Conservation (phyloP, 2,888 invertebrate genomes). For the Allophyes oxyacanthae region DNA sequence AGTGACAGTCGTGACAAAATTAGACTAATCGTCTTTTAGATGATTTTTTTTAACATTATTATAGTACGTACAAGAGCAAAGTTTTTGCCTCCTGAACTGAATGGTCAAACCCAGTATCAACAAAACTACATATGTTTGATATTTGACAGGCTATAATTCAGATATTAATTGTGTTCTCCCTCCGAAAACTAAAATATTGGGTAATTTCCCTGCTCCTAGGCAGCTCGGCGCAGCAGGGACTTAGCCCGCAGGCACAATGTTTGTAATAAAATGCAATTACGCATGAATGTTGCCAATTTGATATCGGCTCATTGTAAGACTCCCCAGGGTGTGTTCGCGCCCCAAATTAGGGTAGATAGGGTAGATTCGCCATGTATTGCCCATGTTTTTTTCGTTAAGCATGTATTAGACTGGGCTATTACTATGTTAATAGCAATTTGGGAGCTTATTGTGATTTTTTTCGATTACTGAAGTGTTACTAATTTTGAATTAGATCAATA, state of each 20-base stretch:
- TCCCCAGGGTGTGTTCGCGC: slow-evolving; percentile 64
- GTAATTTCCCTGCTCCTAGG: slow-evolving; percentile 47
- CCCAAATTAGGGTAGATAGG: slow-evolving; percentile 58
- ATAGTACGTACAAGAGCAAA: no score
- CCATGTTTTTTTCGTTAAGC: slow-evolving; percentile 47
- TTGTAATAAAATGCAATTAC: slow-evolving; percentile 72
- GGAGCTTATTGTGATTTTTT: slow-evolving; percentile 30
- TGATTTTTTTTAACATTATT: no score
- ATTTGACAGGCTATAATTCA: slow-evolving; percentile 51
- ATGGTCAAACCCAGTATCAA: slow-evolving; percentile 15
- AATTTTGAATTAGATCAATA: slow-evolving; percentile 38
- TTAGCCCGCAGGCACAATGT: slow-evolving; percentile 59
- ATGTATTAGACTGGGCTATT: slow-evolving; percentile 44
- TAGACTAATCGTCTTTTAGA: no score
- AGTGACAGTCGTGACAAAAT: no score
- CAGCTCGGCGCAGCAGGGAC: slow-evolving; percentile 40
- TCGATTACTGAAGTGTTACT: slow-evolving; percentile 27
- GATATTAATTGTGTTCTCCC: slow-evolving; percentile 36
- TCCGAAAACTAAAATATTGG: slow-evolving; percentile 40
- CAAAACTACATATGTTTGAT: slow-evolving; percentile 28
- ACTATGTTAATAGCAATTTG: slow-evolving; percentile 43
- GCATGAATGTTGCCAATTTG: slow-evolving; percentile 78
- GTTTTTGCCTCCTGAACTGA: slow-evolving; percentile 5
- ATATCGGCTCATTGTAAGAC: slow-evolving; percentile 70
- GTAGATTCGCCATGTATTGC: slow-evolving; percentile 37